Evolutionary conservation across 2,113 vertebrate genomes (phyloP).

Genomic region (Hypomesus transpacificus): DNA sequence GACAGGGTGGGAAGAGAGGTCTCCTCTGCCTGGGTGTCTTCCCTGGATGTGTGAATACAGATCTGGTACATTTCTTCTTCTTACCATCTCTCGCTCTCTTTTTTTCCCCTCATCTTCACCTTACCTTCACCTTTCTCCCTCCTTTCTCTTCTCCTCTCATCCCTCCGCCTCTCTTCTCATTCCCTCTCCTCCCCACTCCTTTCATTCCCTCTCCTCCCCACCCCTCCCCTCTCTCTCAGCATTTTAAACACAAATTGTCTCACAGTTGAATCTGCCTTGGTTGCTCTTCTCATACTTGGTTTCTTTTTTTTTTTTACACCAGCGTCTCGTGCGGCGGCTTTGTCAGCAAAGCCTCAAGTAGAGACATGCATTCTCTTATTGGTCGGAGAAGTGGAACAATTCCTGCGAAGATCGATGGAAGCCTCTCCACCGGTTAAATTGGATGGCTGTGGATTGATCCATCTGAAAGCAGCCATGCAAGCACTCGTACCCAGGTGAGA

Average conservation of each 20-base stretch:
- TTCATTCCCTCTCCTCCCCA: not conserved
- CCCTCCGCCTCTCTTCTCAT: not conserved
- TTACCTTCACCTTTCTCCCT: not conserved
- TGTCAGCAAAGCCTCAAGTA: slow-evolving; percentile 1
- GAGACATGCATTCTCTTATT: not conserved
- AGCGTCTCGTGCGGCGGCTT: not conserved
- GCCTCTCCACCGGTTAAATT: slow-evolving; percentile 44
- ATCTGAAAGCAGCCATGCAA: slow-evolving; percentile 29
- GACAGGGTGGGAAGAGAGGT: not conserved
- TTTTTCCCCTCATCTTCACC: not conserved
- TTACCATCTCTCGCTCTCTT: no score
- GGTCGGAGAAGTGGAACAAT: slow-evolving; percentile 22
- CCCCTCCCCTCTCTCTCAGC: not conserved
- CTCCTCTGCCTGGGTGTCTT: not conserved
- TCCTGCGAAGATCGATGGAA: slow-evolving; percentile 35
- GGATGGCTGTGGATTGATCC: slow-evolving; percentile 54
- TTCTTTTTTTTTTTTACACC: not conserved
- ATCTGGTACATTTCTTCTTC: no score
- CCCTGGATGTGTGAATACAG: not conserved
- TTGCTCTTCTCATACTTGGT: not conserved
- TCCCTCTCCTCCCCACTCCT: not conserved
- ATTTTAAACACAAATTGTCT: not conserved
- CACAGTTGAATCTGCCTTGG: not conserved
- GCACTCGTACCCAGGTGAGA: slow-evolving; percentile 17
- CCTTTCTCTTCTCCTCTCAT: not conserved